These are phyloP conservation scores for Crypturellus tataupa DNA, from an alignment of 2,797 vertebrate genomes.

Conservation along the genomic window DNA sequence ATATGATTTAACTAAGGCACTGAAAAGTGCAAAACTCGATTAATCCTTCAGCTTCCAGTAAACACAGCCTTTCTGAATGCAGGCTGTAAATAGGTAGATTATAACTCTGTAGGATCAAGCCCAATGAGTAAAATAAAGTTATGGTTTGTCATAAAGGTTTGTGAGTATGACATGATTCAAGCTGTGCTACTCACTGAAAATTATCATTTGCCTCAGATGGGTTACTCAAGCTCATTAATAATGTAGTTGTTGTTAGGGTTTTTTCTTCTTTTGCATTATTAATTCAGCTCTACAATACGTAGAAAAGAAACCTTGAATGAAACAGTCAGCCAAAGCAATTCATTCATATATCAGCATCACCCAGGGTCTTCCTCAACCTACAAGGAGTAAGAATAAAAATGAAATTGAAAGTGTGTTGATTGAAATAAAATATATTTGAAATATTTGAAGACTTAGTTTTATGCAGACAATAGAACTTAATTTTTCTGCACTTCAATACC, in stretches of 20 bases:
- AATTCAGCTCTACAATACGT: not conserved
- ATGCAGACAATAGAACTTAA: not conserved
- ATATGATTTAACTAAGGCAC: not conserved
- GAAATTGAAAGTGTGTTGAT: not conserved
- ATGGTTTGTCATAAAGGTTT: not conserved
- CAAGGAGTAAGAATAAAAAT: constrained; percentile 18
- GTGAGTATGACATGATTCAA: not conserved
- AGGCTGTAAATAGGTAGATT: not conserved
- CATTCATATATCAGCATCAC: not conserved
- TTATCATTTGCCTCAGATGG: not conserved
- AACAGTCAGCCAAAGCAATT: not conserved
- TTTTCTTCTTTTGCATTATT: not conserved
- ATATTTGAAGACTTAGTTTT: not conserved
- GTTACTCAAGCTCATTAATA: not conserved
- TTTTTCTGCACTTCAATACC: not conserved
- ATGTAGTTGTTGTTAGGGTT: not conserved
- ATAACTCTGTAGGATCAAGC: not conserved
- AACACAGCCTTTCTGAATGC: not conserved
- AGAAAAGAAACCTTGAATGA: not conserved
- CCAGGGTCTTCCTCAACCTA: constrained; percentile 48
- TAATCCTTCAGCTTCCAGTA: not conserved
- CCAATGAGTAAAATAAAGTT: not conserved
- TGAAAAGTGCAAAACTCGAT: not conserved
- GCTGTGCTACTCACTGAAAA: not conserved
- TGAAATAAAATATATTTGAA: not conserved